Base-by-base conservation (phyloP, 1,140 invertebrate genomes). In the Drosophila paulistorum region DNA sequence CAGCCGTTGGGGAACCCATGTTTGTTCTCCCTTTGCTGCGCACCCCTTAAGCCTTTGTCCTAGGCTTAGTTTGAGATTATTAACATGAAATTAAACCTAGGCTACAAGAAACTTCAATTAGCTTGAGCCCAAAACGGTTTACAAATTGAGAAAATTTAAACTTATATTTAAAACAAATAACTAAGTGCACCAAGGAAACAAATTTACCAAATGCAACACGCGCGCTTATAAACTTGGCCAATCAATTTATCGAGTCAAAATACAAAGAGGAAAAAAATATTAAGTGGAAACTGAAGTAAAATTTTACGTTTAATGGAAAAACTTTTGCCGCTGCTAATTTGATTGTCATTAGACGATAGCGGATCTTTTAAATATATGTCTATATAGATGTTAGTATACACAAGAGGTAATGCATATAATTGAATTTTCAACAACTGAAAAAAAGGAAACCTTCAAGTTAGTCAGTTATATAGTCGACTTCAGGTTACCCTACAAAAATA, bases 381-480 rank as follows among this genome's bases (percentile, higher is more conserved):
- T 26, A 45, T 58, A 68, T 45, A 39, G 62, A 69, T 45, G 35
- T 54, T 65, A 60, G 51, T 57, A 60, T 60, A 60, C 59, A 65
- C 66, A 42, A 70, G 79, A 90, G 81, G 71, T 84, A 87, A 90
- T 85, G 80, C 89, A 81, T 80, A 90, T 90, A 90, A 90, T 90
- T 90, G 87, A 90, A 90, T 90, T 90, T 90, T 81, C 74, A 90
- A 82, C 68, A 87, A 86, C 82, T 86, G 87, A 86, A 87, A 62
- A 87, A 62, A 61, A 42, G n/a, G 37, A 68, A 77, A 71, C 54
- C 73, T 11, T 10, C 11, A 39, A 39, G 2, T 17, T n/a, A 20
- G 14, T 17, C 6, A 30, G 23, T 3, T 3, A 3, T 26, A 26
- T 1, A 26, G n/a, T 20, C 45, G 45, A 51, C 17, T 11, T 51